Conservation (phyloP, 2,888 invertebrate species). For the Aspidapion aeneum region DNA sequence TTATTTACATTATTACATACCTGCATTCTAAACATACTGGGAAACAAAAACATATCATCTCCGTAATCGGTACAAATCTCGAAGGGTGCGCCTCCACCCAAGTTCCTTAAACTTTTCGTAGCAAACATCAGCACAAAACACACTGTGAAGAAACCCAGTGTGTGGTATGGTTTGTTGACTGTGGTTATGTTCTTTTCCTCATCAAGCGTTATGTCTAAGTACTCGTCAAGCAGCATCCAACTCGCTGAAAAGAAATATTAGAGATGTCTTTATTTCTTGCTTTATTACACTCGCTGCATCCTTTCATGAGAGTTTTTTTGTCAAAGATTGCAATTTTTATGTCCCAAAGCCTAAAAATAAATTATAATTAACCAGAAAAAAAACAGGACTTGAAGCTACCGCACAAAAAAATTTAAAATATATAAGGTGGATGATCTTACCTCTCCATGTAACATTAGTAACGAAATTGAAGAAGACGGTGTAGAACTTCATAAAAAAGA, state of each 20-base stretch:
- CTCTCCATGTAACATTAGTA: slow-evolving; percentile 55
- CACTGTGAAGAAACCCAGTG: slow-evolving; percentile 17
- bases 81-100: slow-evolving; percentile 55
- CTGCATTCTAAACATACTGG: slow-evolving; percentile 53
- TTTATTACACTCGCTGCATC: too few relatives aligned
- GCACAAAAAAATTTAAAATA: too few relatives aligned
- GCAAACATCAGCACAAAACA: slow-evolving; percentile 22
- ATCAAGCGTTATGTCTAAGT: slow-evolving; percentile 19
- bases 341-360: too few relatives aligned
- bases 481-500: slow-evolving; percentile 41
- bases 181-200: background rate
- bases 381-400: too few relatives aligned
- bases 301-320: too few relatives aligned
- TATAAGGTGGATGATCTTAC: too few relatives aligned
- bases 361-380: too few relatives aligned
- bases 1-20: too few relatives aligned
- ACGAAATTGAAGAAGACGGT: slow-evolving; percentile 51
- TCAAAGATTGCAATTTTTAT: too few relatives aligned
- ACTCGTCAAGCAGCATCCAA: slow-evolving; percentile 28
- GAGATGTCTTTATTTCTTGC: too few relatives aligned
- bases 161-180: slow-evolving; percentile 12
- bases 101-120: slow-evolving; percentile 52
- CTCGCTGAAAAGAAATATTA: slow-evolving; percentile 12
- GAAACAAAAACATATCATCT: slow-evolving; percentile 56
- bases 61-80: slow-evolving; percentile 57